Base-by-base conservation (phyloP, 2,113 vertebrate species). In the Urocynchramus pylzowi region DNA sequence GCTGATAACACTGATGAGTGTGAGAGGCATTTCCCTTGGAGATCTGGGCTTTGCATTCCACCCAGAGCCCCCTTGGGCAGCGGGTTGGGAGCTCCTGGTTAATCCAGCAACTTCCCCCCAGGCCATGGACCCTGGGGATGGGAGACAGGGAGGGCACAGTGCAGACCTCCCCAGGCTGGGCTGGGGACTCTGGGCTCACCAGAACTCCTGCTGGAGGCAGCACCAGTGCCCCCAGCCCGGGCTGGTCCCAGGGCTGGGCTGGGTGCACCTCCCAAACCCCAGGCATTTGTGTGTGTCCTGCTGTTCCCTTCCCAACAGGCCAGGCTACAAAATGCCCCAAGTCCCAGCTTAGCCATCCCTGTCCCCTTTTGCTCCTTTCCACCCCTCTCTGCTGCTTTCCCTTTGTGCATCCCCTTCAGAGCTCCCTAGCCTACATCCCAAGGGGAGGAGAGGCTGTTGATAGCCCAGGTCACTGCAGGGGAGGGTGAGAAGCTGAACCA, bases 121-220 rank as follows among this genome's bases (percentile, higher is more conserved):
- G 39, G 45, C 14, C 8, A 3, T 0, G 39, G 41, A 2, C 41
- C 16, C n/a, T 6, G 21, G 19, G 6, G 16, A 3, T 3, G 17
- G 28, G 60, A 70, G 49, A 9, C 53, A 39, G 57, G 53, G 14
- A 20, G 39, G 52, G 10, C 41, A n/a, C 50, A 60, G 64, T 2
- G 30, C 45, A 57, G 54, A 4, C 21, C 54, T 23, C 5, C 20
- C 33, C 56, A 39, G 33, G 37, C 74, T 39, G 27, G 27, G 21
- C 45, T 53, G 73, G 53, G 42, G 23, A 17, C 28, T 2, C 24
- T 2, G 16, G 39, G 52, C 44, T 60, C 17, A 1, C 4, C 33
- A 27, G 20, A 19, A 6, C 4, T 1, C 5, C 6, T 13, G 31
- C 41, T 17, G 21, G 54, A 21, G 42, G 8, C 37, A 8, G 33